These are phyloP conservation scores for Neodiprion fabricii DNA, from an alignment of 1,140 invertebrate species.

Conservation along the genomic window DNA sequence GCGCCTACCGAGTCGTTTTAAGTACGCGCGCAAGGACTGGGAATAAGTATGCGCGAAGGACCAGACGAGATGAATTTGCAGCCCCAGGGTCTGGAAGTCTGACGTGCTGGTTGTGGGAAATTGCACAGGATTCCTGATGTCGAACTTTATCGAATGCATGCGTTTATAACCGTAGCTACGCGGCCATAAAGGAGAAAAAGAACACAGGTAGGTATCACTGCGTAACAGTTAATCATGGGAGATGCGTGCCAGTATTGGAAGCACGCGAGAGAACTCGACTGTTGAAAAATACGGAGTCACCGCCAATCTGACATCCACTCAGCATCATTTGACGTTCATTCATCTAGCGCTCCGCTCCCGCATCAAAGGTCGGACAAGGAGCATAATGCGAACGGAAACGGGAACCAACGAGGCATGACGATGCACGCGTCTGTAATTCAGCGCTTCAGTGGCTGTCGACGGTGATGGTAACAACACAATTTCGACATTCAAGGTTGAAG, in stretches of 20 bases:
- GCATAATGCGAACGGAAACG: conserved; percentile 32
- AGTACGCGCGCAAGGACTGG: conserved; percentile 33
- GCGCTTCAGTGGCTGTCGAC: conserved; percentile 50
- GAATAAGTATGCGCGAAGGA: conserved; percentile 24
- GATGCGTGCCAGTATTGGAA: no score
- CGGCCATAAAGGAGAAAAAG: neutral
- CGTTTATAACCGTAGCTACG: neutral
- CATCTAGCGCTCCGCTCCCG: conserved; percentile 41
- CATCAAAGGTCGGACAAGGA: conserved; percentile 25
- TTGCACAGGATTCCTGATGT: no score
- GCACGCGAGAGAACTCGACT: no score
- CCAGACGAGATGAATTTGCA: conserved; percentile 24
- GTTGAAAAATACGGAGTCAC: neutral
- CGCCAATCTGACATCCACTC: conserved; percentile 20
- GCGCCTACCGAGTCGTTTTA: no score
- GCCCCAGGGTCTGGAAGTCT: no score
- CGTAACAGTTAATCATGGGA: no score
- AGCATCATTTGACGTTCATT: conserved; percentile 51
- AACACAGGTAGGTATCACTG: neutral
- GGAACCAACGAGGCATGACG: conserved; percentile 13
- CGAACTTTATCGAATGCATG: no score
- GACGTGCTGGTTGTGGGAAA: no score
- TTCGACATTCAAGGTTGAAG: neutral
- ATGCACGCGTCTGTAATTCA: conserved; percentile 49
- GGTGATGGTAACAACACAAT: conserved; percentile 28